Conservation (phyloP, 2,113 vertebrate genomes). For the Stegastes partitus region DNA sequence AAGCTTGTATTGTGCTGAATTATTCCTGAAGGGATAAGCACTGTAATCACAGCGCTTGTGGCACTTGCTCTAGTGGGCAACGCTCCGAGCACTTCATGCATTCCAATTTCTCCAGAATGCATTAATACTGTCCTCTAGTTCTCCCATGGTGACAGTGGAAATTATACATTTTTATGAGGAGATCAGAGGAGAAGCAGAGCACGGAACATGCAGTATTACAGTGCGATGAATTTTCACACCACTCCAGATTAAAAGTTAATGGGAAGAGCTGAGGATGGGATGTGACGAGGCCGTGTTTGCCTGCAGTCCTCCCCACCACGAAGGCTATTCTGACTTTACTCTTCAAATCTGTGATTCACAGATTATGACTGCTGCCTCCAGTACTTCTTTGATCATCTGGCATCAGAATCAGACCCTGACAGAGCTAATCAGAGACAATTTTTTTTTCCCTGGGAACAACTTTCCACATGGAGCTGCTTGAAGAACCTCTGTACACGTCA, state of each 20-base stretch:
- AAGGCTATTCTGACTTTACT: constrained; percentile 17
- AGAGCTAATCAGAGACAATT: constrained; percentile 40
- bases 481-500: not conserved
- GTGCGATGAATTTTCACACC: constrained; percentile 43
- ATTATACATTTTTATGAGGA: constrained; percentile 64
- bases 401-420: constrained; percentile 48
- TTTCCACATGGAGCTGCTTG: not conserved
- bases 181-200: constrained; percentile 62
- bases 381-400: constrained; percentile 56
- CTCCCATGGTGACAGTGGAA: constrained; percentile 54
- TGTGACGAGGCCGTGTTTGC: constrained; percentile 23
- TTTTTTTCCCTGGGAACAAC: constrained; percentile 7
- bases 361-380: constrained; percentile 38
- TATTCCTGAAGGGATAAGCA: constrained; percentile 44
- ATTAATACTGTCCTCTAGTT: constrained; percentile 61
- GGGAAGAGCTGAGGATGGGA: constrained; percentile 43
- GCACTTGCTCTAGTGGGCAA: constrained; percentile 40
- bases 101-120: constrained; percentile 59
- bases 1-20: constrained; percentile 35
- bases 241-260: constrained; percentile 69
- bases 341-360: constrained; percentile 45
- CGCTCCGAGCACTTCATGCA: constrained; percentile 46
- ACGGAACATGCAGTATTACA: constrained; percentile 43
- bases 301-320: not conserved
- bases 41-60: constrained; percentile 44